phyloP scores from a whole-genome alignment of 2,113 vertebrate species.

The Dolichallabes microphthalmus region DNA sequence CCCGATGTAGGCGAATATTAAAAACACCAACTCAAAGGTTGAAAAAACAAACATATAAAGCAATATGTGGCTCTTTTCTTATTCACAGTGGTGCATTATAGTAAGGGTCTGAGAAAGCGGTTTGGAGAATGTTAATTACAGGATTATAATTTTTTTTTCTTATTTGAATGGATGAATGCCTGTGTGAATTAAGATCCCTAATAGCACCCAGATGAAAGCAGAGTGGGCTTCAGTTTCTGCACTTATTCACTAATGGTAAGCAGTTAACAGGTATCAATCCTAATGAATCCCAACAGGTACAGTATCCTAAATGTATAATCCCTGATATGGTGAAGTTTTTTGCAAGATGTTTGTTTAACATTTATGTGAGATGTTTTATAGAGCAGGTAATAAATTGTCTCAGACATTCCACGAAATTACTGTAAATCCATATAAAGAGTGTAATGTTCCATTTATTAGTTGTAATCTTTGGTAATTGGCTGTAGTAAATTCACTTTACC shows the following conservation, averaged over 20 bases:
- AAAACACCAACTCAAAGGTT: neutral
- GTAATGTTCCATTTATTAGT: neutral
- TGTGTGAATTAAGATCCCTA: neutral
- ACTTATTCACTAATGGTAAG: constrained; percentile 54
- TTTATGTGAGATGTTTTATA: neutral
- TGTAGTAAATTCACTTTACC: neutral
- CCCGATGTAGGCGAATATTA: neutral
- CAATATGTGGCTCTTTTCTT: neutral
- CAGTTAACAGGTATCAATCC: constrained; percentile 54
- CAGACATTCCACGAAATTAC: neutral
- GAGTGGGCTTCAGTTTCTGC: constrained; percentile 31
- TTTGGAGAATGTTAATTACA: constrained; percentile 41
- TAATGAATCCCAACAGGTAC: too few species aligned
- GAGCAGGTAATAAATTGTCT: neutral
- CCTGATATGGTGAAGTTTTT: neutral
- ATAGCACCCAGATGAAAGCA: constrained; percentile 16
- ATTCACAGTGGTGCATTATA: constrained; percentile 9
- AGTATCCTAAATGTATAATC: neutral
- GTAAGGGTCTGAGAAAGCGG: neutral
- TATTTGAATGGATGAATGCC: neutral
- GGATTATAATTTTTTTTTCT: constrained; percentile 37
- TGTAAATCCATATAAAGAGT: neutral
- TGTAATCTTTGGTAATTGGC: neutral
- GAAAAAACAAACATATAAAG: neutral
- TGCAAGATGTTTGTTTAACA: neutral